Base-by-base conservation (phyloP, 2,113 vertebrate genomes). In the Strix uralensis region DNA sequence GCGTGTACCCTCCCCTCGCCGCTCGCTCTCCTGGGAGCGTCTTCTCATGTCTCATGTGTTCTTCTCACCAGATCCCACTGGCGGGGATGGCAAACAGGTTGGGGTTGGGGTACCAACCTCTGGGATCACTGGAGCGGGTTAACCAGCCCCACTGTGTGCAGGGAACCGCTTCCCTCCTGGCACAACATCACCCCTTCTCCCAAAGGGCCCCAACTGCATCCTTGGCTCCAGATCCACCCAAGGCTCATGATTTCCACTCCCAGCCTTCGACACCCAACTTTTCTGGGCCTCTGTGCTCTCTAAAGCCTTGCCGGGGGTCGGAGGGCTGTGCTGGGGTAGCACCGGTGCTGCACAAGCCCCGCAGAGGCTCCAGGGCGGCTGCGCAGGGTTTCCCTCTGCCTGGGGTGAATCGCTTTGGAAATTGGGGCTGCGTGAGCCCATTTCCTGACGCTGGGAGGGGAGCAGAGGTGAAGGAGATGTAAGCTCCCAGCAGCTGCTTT, bases 271-370 rank as follows among this genome's bases (percentile, higher is more conserved):
- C 12, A 44, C 63, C 21, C 27, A 54, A 8, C 11, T 7, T n/a
- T 27, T 30, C 20, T 1, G 0, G 34, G 14, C 16, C 30, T 78
- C 59, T 73, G 42, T 3, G 1, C 40, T 77, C 9, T 14, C 73
- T 13, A 0, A 47, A 71, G 13, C 19, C 27, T 32, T 62, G 61
- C 30, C 30, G 0, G 0, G 14, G 46, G 34, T 5, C 3, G 0
- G 29, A 32, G 54, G 46, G 29, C 21, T 72, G 49, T 59, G 38
- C 40, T 7, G 40, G 65, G 61, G 36, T 18, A 19, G 55, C 13
- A 19, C n/a, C 7, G 4, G n/a, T 54, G 65, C 30, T 16, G 11
- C 5, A 0, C 4, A 34, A 38, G 4, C 23, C 42, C 42, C 2
- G 15, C 6, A 19, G 36, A 0, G 2, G 34, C n/a, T 59, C 44